These are phyloP conservation scores for Exocentrus adspersus DNA, from an alignment of 2,888 invertebrate species.

Conservation along the genomic window DNA sequence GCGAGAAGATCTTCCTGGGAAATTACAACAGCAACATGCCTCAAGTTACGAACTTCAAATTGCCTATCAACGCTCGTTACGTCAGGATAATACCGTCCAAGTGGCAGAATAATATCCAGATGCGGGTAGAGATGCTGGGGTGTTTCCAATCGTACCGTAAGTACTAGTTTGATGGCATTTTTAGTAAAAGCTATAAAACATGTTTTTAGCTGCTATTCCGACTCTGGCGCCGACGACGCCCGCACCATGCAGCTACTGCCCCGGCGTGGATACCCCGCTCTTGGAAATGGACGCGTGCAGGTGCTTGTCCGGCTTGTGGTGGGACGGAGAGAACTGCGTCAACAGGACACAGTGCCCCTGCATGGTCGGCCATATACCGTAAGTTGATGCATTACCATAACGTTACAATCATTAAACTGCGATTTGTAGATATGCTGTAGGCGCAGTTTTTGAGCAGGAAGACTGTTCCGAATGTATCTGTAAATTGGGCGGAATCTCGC, in stretches of 20 bases:
- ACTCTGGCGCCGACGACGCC: slow-evolving; percentile 29
- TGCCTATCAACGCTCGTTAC: slow-evolving; percentile 75
- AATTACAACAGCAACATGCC: slow-evolving; percentile 75
- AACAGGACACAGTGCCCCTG: slow-evolving; percentile 81
- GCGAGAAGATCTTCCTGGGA: slow-evolving; percentile 73
- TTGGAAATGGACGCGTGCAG: slow-evolving; percentile 62
- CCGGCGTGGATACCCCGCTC: slow-evolving; percentile 62
- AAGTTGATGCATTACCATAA: slow-evolving; percentile 50
- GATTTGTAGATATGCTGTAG: slow-evolving; percentile 75
- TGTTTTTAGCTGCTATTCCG: slow-evolving; percentile 30
- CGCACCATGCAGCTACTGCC: slow-evolving; percentile 67
- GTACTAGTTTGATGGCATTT: slow-evolving; percentile 47
- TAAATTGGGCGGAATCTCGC: slow-evolving; percentile 75
- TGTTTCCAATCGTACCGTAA: slow-evolving; percentile 80
- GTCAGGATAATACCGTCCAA: slow-evolving; percentile 76
- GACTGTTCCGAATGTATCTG: slow-evolving; percentile 85
- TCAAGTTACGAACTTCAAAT: slow-evolving; percentile 74
- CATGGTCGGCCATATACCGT: slow-evolving; percentile 73
- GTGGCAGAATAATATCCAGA: slow-evolving; percentile 78
- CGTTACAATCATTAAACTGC: no score
- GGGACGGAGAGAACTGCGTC: slow-evolving; percentile 81
- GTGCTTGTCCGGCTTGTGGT: slow-evolving; percentile 69
- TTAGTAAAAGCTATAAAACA: not conserved
- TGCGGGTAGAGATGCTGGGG: slow-evolving; percentile 81
- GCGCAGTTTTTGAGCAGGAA: slow-evolving; percentile 74